Percentiles rank a stretch among this genome's conserved stretches.
These are phyloP conservation scores for Helostoma temminkii DNA, from an alignment of 2,797 vertebrate species.

Conservation along the genomic window DNA sequence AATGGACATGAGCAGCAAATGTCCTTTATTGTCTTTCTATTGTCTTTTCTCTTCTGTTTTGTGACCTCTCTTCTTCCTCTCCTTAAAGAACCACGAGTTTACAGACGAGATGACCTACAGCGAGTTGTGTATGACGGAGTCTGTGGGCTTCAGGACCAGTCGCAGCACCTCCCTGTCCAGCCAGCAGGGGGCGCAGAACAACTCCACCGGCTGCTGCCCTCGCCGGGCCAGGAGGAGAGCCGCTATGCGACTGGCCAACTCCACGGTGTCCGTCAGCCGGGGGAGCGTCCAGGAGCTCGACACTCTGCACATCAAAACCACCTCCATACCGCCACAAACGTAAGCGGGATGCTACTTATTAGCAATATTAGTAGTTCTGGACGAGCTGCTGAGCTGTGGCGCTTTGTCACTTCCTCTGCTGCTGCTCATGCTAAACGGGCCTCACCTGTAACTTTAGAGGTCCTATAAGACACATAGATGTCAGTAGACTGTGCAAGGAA, in stretches of 20 bases:
- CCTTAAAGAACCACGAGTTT: conserved; percentile 78
- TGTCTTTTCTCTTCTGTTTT: too few species aligned
- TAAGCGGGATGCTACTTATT: conserved; percentile 16
- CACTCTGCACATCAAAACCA: conserved; percentile 85
- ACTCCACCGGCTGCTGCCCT: conserved; percentile 88
- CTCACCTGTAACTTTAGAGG: too few species aligned
- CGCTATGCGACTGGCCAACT: conserved; percentile 91
- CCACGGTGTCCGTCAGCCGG: conserved; percentile 90
- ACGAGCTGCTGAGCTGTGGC: too few species aligned
- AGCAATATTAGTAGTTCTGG: too few species aligned
- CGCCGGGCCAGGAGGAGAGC: conserved; percentile 86
- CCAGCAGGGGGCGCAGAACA: conserved; percentile 85
- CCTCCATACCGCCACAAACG: conserved; percentile 66
- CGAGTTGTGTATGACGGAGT: conserved; percentile 89
- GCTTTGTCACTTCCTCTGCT: too few species aligned
- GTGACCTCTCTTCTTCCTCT: not conserved
- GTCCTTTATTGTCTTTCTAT: too few species aligned
- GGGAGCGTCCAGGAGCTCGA: conserved; percentile 93
- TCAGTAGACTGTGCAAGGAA: too few species aligned
- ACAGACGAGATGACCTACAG: conserved; percentile 80
- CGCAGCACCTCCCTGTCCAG: conserved; percentile 93
- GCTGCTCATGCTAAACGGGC: too few species aligned
- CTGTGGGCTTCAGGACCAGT: conserved; percentile 88
- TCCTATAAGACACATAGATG: too few species aligned
- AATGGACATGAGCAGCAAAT: too few species aligned